Evolutionary conservation across 2,797 vertebrate genomes (phyloP).

Genomic region (Coregonus ussuriensis): DNA sequence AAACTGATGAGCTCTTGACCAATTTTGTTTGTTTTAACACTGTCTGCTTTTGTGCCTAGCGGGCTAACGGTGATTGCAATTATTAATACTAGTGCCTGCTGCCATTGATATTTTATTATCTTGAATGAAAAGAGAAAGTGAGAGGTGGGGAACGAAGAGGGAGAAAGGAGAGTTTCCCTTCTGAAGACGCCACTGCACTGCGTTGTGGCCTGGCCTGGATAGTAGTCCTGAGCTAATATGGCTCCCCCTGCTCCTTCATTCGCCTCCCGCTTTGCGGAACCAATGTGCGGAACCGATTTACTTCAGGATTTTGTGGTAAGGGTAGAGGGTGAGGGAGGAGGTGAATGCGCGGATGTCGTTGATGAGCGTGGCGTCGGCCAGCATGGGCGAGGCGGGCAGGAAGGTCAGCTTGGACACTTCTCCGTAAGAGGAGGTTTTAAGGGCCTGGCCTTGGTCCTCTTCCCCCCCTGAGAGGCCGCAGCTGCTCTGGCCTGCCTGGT

Average conservation of each 20-base stretch:
- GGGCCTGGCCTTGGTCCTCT: background rate
- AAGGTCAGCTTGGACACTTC: constrained; percentile 85
- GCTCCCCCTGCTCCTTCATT: background rate
- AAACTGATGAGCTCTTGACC: background rate
- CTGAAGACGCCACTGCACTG: background rate
- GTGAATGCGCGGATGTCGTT: constrained; percentile 89
- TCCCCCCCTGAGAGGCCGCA: background rate
- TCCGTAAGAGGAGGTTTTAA: constrained; percentile 71
- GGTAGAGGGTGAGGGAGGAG: constrained; percentile 84
- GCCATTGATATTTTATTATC: background rate
- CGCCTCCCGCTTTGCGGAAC: constrained; percentile 41
- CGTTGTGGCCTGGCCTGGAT: background rate
- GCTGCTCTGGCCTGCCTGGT: constrained; percentile 41
- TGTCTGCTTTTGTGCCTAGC: background rate
- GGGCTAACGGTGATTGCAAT: background rate
- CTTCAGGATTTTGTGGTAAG: constrained; percentile 91
- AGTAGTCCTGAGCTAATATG: constrained; percentile 9
- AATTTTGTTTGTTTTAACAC: background rate
- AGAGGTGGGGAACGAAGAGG: background rate
- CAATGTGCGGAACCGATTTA: constrained; percentile 47
- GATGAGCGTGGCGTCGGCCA: constrained; percentile 74
- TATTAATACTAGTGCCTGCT: background rate
- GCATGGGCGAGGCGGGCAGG: constrained; percentile 73
- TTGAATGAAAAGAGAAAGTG: background rate
- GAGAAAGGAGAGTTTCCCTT: background rate